Conservation (phyloP, 2,888 invertebrate species). For the Pteria penguin region DNA sequence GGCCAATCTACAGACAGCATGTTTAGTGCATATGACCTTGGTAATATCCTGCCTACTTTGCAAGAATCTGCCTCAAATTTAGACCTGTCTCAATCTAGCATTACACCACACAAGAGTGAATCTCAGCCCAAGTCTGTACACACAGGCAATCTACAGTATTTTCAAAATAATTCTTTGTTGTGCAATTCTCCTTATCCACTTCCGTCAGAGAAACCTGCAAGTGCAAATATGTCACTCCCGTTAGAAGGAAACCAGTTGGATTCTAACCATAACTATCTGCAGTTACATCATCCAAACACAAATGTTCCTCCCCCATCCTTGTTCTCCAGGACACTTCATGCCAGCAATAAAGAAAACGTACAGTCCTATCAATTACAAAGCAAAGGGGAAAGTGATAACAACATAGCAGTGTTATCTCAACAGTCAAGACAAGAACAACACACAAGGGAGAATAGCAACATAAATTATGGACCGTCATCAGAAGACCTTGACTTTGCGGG, state of each 20-base stretch:
- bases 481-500: neutral
- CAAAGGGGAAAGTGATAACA: neutral
- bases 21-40: slow-evolving; percentile 9
- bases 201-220: neutral
- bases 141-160: slow-evolving; percentile 15
- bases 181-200: neutral
- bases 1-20: slow-evolving; percentile 4
- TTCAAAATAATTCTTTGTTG: slow-evolving; percentile 2
- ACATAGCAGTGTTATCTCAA: neutral
- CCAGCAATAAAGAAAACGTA: neutral
- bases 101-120: slow-evolving; percentile 6
- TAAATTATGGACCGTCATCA: neutral
- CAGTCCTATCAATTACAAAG: neutral
- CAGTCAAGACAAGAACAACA: slow-evolving; percentile 1
- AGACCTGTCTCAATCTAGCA: slow-evolving; percentile 22
- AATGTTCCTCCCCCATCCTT: neutral
- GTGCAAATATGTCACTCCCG: neutral
- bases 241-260: neutral
- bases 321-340: neutral
- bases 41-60: neutral
- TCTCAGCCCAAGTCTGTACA: slow-evolving; percentile 15
- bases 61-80: neutral
- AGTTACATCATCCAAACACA: neutral
- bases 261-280: neutral
- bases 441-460: neutral